These are phyloP conservation scores for Synergus laeviventris DNA, from an alignment of 2,888 invertebrate species.

Conservation along the genomic window DNA sequence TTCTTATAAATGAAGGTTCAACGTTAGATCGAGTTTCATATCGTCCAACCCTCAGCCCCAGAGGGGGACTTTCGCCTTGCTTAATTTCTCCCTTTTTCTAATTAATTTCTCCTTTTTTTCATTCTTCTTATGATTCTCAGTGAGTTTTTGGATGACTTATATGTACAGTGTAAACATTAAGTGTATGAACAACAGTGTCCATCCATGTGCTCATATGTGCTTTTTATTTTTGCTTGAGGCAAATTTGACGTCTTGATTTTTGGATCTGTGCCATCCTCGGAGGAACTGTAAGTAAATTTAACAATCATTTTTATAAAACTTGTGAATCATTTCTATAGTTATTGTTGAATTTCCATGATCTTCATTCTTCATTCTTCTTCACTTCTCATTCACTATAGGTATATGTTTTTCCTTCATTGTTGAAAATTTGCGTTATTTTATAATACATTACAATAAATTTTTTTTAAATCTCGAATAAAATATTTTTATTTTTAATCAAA, in stretches of 20 bases:
- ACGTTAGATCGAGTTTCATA: slow-evolving; percentile 62
- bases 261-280: slow-evolving; percentile 1
- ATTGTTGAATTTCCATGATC: not conserved
- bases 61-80: slow-evolving; percentile 58
- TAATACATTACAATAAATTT: too few relatives aligned
- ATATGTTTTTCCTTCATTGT: too few relatives aligned
- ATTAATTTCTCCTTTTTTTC: not conserved
- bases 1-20: slow-evolving; percentile 74
- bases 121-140: not conserved
- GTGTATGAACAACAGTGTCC: slow-evolving; percentile 30
- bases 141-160: not conserved
- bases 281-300: slow-evolving; percentile 11
- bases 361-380: too few relatives aligned
- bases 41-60: slow-evolving; percentile 65
- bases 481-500: too few relatives aligned
- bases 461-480: too few relatives aligned
- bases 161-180: slow-evolving; percentile 15
- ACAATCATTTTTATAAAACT: not conserved
- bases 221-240: not conserved
- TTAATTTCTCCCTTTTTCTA: slow-evolving; percentile 7
- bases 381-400: too few relatives aligned
- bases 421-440: too few relatives aligned
- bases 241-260: not conserved
- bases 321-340: not conserved
- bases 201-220: slow-evolving; percentile 8